Conservation (phyloP, 2,113 vertebrate genomes). For the Taurulus bubalis region DNA sequence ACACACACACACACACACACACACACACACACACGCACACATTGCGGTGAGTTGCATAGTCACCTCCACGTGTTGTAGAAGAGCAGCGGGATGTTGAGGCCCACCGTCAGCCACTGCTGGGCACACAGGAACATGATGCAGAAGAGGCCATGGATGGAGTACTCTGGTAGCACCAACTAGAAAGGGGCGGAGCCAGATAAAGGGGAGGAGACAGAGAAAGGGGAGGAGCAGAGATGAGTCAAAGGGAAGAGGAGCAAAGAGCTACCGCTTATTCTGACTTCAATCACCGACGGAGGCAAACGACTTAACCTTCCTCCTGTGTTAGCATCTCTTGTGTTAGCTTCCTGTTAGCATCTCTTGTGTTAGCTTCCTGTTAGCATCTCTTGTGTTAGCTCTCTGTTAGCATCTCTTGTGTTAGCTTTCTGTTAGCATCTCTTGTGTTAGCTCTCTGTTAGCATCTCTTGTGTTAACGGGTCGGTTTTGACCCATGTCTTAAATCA, state of each 20-base stretch:
- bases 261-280: conserved; percentile 3
- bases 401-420: too few relatives aligned
- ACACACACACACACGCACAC: not conserved
- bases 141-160: conserved; percentile 97
- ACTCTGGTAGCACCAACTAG: conserved; percentile 96
- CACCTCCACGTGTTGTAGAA: conserved; percentile 99
- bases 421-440: too few relatives aligned
- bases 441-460: too few relatives aligned
- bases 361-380: too few relatives aligned
- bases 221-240: conserved; percentile 12
- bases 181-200: not conserved
- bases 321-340: too few relatives aligned
- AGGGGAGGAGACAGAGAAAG: conserved; percentile 5
- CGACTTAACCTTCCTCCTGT: too few relatives aligned
- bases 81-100: conserved; percentile 94
- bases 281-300: not conserved
- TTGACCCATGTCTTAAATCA: too few relatives aligned
- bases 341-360: too few relatives aligned
- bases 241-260: conserved; percentile 14
- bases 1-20: not conserved
- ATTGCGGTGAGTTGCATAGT: conserved; percentile 50
- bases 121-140: conserved; percentile 99
- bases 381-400: too few relatives aligned
- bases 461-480: too few relatives aligned
- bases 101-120: conserved; percentile 97